phyloP scores from a whole-genome alignment of 2,113 vertebrate species.

The Anhinga rufa region DNA sequence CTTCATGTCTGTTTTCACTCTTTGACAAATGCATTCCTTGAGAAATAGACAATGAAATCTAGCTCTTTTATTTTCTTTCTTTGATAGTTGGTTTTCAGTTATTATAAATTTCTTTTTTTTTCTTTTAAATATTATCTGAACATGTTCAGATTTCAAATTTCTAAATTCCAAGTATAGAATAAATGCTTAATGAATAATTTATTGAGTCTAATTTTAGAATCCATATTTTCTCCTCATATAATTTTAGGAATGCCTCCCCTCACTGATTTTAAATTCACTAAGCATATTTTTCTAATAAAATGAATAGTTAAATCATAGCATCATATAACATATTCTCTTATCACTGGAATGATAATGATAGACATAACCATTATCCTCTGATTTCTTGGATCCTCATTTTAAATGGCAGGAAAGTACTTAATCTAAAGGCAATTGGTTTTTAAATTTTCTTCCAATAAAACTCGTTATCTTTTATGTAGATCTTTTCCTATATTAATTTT shows the following conservation, averaged over 20 bases:
- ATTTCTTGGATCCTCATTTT: not conserved
- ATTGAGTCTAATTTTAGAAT: not conserved
- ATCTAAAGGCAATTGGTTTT: not conserved
- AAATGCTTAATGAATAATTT: not conserved
- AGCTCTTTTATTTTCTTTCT: not conserved
- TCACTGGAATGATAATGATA: not conserved
- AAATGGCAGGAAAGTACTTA: not conserved
- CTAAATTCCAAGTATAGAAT: not conserved
- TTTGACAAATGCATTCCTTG: not conserved
- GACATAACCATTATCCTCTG: not conserved
- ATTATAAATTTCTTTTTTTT: not conserved
- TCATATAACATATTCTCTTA: not conserved
- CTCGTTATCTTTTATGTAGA: not conserved
- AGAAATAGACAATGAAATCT: not conserved
- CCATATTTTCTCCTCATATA: not conserved
- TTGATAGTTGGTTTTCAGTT: not conserved
- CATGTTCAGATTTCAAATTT: not conserved
- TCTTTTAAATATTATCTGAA: not conserved
- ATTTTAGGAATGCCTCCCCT: not conserved
- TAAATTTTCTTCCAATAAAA: not conserved
- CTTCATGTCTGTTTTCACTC: not conserved
- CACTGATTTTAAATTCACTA: not conserved
- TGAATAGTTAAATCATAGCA: not conserved
- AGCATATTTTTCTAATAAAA: not conserved
- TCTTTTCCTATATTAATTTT: not conserved